phyloP scores from a whole-genome alignment of 2,888 invertebrate genomes.

The Leptinotarsa juncta region DNA sequence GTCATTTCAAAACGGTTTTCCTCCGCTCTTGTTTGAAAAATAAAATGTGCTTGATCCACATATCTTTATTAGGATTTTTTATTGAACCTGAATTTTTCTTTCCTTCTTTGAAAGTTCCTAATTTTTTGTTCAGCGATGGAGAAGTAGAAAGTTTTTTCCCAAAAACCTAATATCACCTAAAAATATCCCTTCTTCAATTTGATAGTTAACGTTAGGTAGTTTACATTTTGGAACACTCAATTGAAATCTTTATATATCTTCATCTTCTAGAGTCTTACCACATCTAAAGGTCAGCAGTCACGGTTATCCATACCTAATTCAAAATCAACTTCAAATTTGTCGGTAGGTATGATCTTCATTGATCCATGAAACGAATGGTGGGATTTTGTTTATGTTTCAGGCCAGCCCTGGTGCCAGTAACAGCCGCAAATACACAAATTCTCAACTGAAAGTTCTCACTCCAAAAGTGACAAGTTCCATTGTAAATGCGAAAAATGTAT shows the following conservation, averaged over 20 bases:
- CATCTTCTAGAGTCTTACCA: neutral
- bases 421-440: neutral
- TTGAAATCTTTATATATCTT: neutral
- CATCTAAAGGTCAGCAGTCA: neutral
- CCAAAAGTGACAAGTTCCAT: neutral
- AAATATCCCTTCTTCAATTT: too few species aligned
- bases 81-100: too few species aligned
- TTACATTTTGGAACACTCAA: too few species aligned
- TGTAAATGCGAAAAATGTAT: neutral
- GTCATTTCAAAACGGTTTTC: too few species aligned
- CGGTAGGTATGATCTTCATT: neutral
- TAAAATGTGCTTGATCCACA: too few species aligned
- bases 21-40: too few species aligned
- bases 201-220: too few species aligned
- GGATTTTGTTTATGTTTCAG: neutral
- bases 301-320: slow-evolving; percentile 7
- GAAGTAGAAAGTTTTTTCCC: too few species aligned
- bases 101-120: too few species aligned
- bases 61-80: too few species aligned
- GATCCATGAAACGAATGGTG: neutral
- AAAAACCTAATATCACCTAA: too few species aligned
- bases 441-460: neutral
- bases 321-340: slow-evolving; percentile 21
- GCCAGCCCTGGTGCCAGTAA: neutral
- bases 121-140: too few species aligned